phyloP scores from a whole-genome alignment of 2,113 vertebrate species.

The Phalacrocorax brasilianus region DNA sequence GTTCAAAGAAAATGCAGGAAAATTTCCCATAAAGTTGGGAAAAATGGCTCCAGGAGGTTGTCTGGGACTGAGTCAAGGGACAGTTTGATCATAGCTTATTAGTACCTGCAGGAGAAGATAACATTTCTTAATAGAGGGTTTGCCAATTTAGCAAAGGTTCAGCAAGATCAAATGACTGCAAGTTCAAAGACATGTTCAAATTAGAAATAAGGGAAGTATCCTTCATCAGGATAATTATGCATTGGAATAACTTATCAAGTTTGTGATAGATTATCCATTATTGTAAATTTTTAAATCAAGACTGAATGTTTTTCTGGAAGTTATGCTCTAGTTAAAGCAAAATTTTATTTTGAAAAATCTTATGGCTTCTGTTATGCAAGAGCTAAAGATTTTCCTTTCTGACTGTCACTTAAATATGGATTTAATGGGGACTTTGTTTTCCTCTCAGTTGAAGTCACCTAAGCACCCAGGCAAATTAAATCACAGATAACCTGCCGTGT shows the following conservation, averaged over 20 bases:
- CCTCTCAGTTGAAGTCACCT: not conserved
- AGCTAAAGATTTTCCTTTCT: not conserved
- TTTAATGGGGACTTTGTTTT: not conserved
- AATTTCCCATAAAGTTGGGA: not conserved
- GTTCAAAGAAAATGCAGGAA: not conserved
- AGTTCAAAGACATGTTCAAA: conserved; percentile 43
- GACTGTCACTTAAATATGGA: not conserved
- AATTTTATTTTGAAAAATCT: not conserved
- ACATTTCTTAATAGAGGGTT: conserved; percentile 6
- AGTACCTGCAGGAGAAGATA: not conserved
- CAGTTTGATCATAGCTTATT: not conserved
- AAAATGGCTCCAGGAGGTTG: not conserved
- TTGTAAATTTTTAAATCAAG: conserved; percentile 35
- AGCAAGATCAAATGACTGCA: conserved; percentile 43
- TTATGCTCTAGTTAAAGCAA: not conserved
- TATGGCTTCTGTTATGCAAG: not conserved
- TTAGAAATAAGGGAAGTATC: not conserved
- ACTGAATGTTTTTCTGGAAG: not conserved
- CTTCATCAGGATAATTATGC: conserved; percentile 8
- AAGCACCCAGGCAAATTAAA: not conserved
- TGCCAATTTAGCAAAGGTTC: conserved; percentile 28
- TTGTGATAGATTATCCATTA: not conserved
- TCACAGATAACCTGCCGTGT: not conserved
- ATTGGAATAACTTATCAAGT: conserved; percentile 6
- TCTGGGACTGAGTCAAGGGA: not conserved